Base-by-base conservation (phyloP, 2,888 invertebrate species). In the Sabellastarte sp. region DNA sequence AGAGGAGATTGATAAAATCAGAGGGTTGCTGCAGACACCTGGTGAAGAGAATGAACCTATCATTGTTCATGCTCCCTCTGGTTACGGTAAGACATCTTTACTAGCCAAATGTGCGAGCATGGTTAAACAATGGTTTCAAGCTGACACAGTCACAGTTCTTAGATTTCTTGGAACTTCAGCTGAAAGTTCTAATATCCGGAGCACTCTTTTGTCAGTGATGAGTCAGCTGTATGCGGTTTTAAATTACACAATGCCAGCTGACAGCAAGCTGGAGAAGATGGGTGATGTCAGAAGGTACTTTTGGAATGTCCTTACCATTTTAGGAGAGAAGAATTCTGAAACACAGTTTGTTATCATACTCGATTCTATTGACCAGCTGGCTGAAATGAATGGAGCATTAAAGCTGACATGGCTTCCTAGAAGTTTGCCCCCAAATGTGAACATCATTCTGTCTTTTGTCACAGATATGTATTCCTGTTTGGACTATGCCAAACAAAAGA, bases 91-190 rank as follows among this genome's bases (percentile, higher is more conserved):
- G 57, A 73, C 70, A 10, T 57, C 67, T 2, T 24, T 73, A 30
- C 28, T 73, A 63, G 68, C 73, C 3, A 51, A 63, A 10, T 50
- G 61, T 10, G 70, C 63, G 1, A 51, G 57, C 50, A 26, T 31
- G 10, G 26, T 66, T 10, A 29, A 50, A 2, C n/a, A 59, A 5
- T 66, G 67, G 69, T 50, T 69, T 30, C 58, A 66, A 2, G 31
- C 32, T 0, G 51, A 67, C 10, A 63, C 59, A 41, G 58, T 71
- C 20, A 55, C 66, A 31, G 65, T 76, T 4, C 52, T 72, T 2
- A 58, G 77, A n/a, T 75, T 74, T 64, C 65, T 76, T 1, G 75
- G 76, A 2, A 76, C 77, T 2, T 73, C 76, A 4, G 71, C 75
- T 0, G 67, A 67, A 32, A 73, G 75, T n/a, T 70, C 72, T 2